A percentile compares a stretch with the other conserved stretches of the same genome.
Evolutionary conservation across 2,113 vertebrate genomes (phyloP).

Genomic region (Verasper variegatus): DNA sequence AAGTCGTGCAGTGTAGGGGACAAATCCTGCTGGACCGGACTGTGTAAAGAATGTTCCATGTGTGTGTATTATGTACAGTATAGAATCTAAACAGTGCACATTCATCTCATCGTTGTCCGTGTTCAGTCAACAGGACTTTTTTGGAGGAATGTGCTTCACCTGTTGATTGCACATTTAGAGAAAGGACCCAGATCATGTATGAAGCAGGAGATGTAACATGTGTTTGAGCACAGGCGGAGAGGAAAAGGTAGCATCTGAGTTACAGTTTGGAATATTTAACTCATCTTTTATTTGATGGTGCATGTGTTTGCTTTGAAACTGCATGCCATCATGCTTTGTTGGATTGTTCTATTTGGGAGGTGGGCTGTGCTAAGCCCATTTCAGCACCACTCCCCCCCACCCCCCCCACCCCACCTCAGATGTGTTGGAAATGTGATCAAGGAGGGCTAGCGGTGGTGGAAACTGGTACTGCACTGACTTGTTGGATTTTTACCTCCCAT

Average conservation of each 20-base stretch:
- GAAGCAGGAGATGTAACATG: conserved; percentile 16
- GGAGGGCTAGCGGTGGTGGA: conserved; percentile 65
- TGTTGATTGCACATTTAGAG: conserved; percentile 51
- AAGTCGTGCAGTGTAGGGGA: conserved; percentile 53
- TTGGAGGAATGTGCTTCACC: conserved; percentile 35
- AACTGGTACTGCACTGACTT: conserved; percentile 77
- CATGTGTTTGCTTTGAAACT: conserved; percentile 63
- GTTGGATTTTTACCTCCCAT: conserved; percentile 59
- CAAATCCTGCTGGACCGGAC: conserved; percentile 31
- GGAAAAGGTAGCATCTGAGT: conserved; percentile 43
- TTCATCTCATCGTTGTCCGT: conserved; percentile 54
- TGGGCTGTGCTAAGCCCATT: conserved; percentile 49
- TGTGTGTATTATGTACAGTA: conserved; percentile 56
- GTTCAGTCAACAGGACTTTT: conserved; percentile 43
- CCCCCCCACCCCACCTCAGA: conserved; percentile 12
- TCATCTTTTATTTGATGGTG: conserved; percentile 51
- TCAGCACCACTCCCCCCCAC: conserved; percentile 25
- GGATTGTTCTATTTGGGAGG: conserved; percentile 51
- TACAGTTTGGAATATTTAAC: conserved; percentile 26
- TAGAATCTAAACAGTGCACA: conserved; percentile 46
- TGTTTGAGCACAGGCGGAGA: conserved; percentile 14
- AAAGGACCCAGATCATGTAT: conserved; percentile 22
- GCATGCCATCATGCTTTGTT: conserved; percentile 68
- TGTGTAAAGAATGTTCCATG: conserved; percentile 55
- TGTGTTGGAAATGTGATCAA: conserved; percentile 51